Evolutionary conservation across 2,113 vertebrate species (phyloP).

Genomic region (Laticauda laticaudata): DNA sequence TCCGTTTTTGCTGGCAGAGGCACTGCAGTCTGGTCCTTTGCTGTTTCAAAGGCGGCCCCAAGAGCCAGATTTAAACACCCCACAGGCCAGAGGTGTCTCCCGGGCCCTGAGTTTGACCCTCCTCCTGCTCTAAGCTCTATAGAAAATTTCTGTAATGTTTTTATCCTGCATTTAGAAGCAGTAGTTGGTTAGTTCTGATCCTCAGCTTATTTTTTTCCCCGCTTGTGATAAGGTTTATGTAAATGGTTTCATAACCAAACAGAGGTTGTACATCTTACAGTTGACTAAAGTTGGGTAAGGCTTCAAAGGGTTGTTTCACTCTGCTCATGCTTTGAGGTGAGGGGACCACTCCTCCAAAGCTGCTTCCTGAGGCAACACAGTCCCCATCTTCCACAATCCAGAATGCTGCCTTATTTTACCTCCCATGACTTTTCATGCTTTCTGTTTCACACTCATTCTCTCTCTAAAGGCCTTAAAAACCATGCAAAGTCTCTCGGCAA

Average conservation of each 20-base stretch:
- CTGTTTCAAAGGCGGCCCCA: no score
- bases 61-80: no score
- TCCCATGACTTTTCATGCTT: not conserved
- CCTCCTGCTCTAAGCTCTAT: not conserved
- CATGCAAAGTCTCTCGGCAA: not conserved
- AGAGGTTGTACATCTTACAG: not conserved
- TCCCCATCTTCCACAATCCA: not conserved
- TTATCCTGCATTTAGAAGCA: not conserved
- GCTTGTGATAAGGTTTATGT: not conserved
- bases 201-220: not conserved
- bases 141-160: not conserved
- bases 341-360: not conserved
- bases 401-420: not conserved
- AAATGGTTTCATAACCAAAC: not conserved
- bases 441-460: not conserved
- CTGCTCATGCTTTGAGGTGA: not conserved
- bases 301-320: not conserved
- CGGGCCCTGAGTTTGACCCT: no score
- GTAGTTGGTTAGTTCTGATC: not conserved
- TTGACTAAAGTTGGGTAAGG: not conserved
- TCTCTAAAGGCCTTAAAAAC: not conserved
- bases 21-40: no score
- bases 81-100: no score
- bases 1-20: no score
- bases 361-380: not conserved